Base-by-base conservation (phyloP, 2,888 invertebrate species). In the Hofmannophila pseudospretella region DNA sequence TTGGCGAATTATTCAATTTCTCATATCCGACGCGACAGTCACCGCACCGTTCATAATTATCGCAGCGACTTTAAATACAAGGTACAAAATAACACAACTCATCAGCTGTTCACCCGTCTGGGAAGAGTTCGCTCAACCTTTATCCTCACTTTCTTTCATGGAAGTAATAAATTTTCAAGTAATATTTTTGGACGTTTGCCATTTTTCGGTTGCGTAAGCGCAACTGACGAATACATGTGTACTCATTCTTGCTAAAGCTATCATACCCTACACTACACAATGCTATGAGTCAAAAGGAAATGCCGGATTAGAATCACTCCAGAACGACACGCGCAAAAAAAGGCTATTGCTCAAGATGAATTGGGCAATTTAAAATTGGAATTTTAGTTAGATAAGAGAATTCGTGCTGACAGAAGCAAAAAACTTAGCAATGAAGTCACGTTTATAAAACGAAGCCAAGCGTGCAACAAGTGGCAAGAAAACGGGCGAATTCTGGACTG, bases 401-500 rank as follows among this genome's bases (percentile, higher is more conserved):
- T 65, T 68, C 56, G 53, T 45, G 54, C 54, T 49, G 50, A 54
- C 53, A 55, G 49, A 42, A 43, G 55, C 52, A 70, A 75, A 79
- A 77, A 75, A 74, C 54, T 62, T 47, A 53, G 61, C 67, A 63
- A 73, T 72, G 67, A 64, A 79, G 68, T 81, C 82, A 82, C 77
- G 79, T 76, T 67, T 64, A 54, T 38, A 55, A 61, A 59, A 61
- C 52, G 64, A 64, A 76, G 63, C 63, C 62, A 67, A 77, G 71
- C 81, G 72, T 76, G 71, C 69, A 79, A 75, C 68, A 72, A 77
- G 69, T 74, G 62, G 63, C 61, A 64, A 70, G 66, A 70, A 70
- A 71, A 68, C 57, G 50, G 55, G 49, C 52, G 40, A 60, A 60
- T 54, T 55, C 47, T 48, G 47, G 45, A 47, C 44, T 38, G 55